Base-by-base conservation (phyloP, 2,797 vertebrate species). In the Netta rufina region DNA sequence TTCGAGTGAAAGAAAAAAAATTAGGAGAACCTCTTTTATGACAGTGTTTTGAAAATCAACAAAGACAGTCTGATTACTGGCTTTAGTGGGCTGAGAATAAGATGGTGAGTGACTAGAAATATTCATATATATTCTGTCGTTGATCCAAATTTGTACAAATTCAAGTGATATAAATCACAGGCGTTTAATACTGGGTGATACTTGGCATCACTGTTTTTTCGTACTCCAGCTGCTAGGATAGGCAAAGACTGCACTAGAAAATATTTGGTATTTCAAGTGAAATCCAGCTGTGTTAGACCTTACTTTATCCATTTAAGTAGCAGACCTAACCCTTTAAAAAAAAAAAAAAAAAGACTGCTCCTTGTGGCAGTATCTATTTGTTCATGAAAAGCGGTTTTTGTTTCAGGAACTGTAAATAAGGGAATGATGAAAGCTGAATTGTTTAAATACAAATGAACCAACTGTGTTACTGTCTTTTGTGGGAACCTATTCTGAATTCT, bases 401-500 rank as follows among this genome's bases (percentile, higher is more conserved):
- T 53, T 92, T 67, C 57, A 85, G 79, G 43, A 87, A 16, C 49
- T 74, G n/a, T 19, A 70, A 7, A 1, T 80, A 78, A 77, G 39
- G 11, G 65, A 88, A 64, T 39, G 57, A 67, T 74, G 43, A 74
- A 89, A 78, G 56, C 47, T 33, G 60, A 28, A 43, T 54, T 92
- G 78, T 77, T 96, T 56, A 25, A 73, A 92, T 92, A 25, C 45
- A 66, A 65, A 75, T 36, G 38, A 72, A 88, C n/a, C 36, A 53
- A 6, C 53, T 86, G 53, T 67, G 22, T 85, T 60, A 30, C 56
- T 93, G 17, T 87, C 43, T 87, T 65, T 94, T 80, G 14, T 1
- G 14, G 72, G 53, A 74, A 53, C 39, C 49, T 87, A 25, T 88
- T 95, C 67, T 80, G 72, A 84, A 80, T 84, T 91, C 47, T 92